Conservation (phyloP, 2,797 vertebrate genomes). For the Ctenopoma kingsleyae region DNA sequence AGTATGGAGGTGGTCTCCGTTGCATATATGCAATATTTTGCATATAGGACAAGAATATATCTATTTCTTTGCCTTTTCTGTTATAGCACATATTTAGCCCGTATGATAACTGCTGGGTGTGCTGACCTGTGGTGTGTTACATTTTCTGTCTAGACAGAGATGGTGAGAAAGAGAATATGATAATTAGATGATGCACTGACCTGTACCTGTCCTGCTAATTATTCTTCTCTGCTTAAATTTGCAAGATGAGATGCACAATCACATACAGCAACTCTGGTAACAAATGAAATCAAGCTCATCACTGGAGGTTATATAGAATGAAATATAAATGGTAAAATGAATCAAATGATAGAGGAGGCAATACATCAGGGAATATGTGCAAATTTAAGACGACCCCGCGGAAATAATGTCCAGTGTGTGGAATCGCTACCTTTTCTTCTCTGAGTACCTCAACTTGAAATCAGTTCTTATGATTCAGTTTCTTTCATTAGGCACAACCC, state of each 20-base stretch:
- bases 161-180: conserved; percentile 18
- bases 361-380: neutral
- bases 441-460: neutral
- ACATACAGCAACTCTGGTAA: neutral
- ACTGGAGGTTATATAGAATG: neutral
- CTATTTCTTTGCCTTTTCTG: neutral
- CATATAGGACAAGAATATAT: neutral
- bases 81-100: conserved; percentile 40
- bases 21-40: neutral
- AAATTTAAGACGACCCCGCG: neutral
- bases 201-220: conserved; percentile 47
- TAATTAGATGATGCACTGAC: conserved; percentile 59
- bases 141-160: conserved; percentile 30
- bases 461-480: conserved; percentile 10
- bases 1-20: neutral
- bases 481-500: conserved; percentile 3
- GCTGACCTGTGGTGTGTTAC: conserved; percentile 39
- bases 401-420: neutral
- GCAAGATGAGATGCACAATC: conserved; percentile 8
- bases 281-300: neutral
- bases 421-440: neutral
- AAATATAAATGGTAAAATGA: neutral
- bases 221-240: conserved; percentile 33
- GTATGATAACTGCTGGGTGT: conserved; percentile 30
- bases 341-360: neutral